Percentiles rank a stretch among this genome's conserved stretches.
Conservation (phyloP, 2,797 vertebrate species). For the Carapus acus region DNA sequence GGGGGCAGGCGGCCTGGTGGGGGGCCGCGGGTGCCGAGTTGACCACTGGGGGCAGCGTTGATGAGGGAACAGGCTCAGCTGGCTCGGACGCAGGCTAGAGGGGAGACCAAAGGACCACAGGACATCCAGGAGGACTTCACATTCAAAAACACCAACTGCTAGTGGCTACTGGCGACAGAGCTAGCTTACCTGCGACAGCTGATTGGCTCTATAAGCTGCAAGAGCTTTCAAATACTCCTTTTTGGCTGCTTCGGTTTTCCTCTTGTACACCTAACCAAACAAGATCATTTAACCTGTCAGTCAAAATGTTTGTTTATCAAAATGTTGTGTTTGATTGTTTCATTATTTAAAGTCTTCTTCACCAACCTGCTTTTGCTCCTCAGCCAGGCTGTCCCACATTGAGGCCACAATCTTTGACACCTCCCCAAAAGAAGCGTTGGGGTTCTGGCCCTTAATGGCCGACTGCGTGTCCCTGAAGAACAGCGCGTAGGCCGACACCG, state of each 20-base stretch:
- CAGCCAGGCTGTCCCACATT: slow-evolving; percentile 94
- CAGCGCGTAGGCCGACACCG: slow-evolving; percentile 87
- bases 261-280: slow-evolving; percentile 82
- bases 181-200: slow-evolving; percentile 79
- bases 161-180: too few species aligned
- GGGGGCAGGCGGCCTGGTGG: slow-evolving; percentile 37
- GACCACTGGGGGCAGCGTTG: slow-evolving; percentile 52
- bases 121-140: too few species aligned
- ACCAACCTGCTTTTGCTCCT: slow-evolving; percentile 95
- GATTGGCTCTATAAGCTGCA: slow-evolving; percentile 82
- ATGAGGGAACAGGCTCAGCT: slow-evolving; percentile 70
- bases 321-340: too few species aligned
- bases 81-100: slow-evolving; percentile 74
- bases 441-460: slow-evolving; percentile 92
- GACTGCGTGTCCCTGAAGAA: slow-evolving; percentile 93
- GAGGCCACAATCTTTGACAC: slow-evolving; percentile 93
- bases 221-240: slow-evolving; percentile 87
- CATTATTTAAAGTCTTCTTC: too few species aligned
- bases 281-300: neutral
- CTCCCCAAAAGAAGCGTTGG: slow-evolving; percentile 88
- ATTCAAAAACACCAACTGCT: too few species aligned
- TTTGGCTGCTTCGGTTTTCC: slow-evolving; percentile 88
- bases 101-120: too few species aligned
- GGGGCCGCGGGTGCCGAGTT: slow-evolving; percentile 31
- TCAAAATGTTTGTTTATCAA: too few species aligned